These are phyloP conservation scores for Gallinago undulata DNA, from an alignment of 2,113 vertebrate genomes.

Conservation along the genomic window DNA sequence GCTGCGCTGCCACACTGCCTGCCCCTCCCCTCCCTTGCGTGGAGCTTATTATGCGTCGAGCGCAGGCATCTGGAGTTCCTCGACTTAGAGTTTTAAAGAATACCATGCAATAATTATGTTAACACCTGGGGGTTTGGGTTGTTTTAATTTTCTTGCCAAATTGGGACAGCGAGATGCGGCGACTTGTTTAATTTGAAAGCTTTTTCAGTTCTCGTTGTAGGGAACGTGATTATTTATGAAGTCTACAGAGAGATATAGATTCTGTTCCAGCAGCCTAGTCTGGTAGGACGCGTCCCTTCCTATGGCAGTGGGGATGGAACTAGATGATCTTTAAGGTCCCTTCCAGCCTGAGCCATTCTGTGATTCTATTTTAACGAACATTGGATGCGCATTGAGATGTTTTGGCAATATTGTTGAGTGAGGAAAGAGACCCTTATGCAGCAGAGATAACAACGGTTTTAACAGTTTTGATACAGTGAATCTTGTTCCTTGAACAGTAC, in stretches of 20 bases:
- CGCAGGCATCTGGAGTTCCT: neutral
- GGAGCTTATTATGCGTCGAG: neutral
- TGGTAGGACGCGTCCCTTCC: neutral
- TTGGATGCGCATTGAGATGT: neutral
- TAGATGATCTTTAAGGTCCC: neutral
- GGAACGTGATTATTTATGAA: neutral
- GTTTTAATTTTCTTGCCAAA: neutral
- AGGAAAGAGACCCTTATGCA: neutral
- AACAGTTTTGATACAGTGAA: neutral
- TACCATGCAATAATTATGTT: rapidly evolving
- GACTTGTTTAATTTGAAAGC: neutral
- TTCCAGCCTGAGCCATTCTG: neutral
- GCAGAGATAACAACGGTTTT: neutral
- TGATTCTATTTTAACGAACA: neutral
- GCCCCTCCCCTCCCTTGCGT: neutral
- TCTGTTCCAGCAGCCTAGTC: neutral
- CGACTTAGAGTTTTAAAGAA: neutral
- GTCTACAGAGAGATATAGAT: neutral
- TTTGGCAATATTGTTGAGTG: neutral
- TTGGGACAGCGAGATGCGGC: neutral
- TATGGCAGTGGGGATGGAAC: neutral
- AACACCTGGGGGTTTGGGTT: neutral
- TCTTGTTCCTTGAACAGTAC: neutral
- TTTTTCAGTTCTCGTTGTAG: neutral
- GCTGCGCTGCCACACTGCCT: neutral